Evolutionary conservation across 1,140 invertebrate species (phyloP), one percentile per base, ranked within the genome.

Genomic region (Vollenhovia emeryi): DNA sequence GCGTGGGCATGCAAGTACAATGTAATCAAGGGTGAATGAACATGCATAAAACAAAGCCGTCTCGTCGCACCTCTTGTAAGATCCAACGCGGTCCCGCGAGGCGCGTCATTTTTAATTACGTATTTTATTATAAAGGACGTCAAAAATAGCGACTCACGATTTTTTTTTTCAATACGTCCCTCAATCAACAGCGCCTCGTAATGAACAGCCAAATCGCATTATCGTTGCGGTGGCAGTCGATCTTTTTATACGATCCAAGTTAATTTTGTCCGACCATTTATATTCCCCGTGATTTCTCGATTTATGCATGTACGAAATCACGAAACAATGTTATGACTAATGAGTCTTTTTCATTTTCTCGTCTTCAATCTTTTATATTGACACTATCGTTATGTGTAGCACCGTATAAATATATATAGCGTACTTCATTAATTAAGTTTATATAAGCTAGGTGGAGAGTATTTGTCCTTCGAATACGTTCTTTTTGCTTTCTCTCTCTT

Each of bases 1-100:
- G 36, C 43, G 40, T 18, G 24, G 55, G 43, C 76, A 79, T 79
- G 76, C 76, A 79, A 68, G 40, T 57, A 18, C 50, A 57, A 59
- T 43, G 50, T 82, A 82, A 82, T 73, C 78, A 71, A 24, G 66
- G 9, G 52, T 45, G 50, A 82, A 82, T 82, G 66, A 73, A 82
- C 40, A 82, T 24, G 66, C 66, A 45, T 18, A 82, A 80, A 78
- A 45, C 43, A 57, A 60, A 79, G 30, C 68, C 68, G 52, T 48
- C 30, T 71, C 48, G 75, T 73, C 57, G 64, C 59, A 71, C n/a
- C 11, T 43, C 36, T 43, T 45, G 57, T 82, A 30, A 48, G 18
- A 69, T 82, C 24, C 45, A 43, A 21, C 36, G 11, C 24, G 33
- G 18, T 5, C 36, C 40, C 57, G 30, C 27, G 45, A 40, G 52